Evolutionary conservation across 1,140 invertebrate species (phyloP).

Genomic region (Drosophila kohkoa): DNA sequence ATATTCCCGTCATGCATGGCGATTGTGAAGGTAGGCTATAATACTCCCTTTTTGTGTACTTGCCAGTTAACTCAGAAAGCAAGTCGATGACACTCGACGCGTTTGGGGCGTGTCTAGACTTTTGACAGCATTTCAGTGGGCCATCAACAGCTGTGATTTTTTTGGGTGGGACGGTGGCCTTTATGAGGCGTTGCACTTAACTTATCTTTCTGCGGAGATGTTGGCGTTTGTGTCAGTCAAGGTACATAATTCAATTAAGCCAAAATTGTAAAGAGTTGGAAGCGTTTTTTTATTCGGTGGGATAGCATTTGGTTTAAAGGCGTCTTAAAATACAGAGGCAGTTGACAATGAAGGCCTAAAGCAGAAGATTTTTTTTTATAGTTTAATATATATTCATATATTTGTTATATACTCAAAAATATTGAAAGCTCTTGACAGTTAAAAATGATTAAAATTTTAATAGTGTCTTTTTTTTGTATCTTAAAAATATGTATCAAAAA

Average conservation of each 20-base stretch:
- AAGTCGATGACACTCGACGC: constrained; percentile 49
- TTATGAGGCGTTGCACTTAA: constrained; percentile 29
- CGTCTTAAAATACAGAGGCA: neutral
- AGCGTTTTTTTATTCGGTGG: constrained; percentile 7
- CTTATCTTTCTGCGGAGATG: constrained; percentile 55
- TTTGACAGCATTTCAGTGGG: constrained; percentile 43
- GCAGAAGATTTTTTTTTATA: no score
- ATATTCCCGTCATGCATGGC: constrained; percentile 90
- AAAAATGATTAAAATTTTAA: no score
- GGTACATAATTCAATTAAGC: constrained; percentile 74
- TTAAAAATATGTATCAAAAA: no score
- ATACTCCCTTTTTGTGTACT: constrained; percentile 13
- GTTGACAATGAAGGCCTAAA: neutral
- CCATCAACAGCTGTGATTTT: constrained; percentile 23
- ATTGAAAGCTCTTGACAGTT: no score
- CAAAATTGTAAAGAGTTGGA: constrained; percentile 16
- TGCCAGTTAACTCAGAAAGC: constrained; percentile 58
- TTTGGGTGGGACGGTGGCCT: constrained; percentile 33
- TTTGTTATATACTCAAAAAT: no score
- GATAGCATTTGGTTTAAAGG: constrained; percentile 1
- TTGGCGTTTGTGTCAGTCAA: constrained; percentile 68
- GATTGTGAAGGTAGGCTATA: constrained; percentile 87
- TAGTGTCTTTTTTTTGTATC: no score
- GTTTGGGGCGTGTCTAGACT: constrained; percentile 38
- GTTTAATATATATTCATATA: no score